Conservation (phyloP, 2,797 vertebrate genomes). For the Pogoniulus pusillus region DNA sequence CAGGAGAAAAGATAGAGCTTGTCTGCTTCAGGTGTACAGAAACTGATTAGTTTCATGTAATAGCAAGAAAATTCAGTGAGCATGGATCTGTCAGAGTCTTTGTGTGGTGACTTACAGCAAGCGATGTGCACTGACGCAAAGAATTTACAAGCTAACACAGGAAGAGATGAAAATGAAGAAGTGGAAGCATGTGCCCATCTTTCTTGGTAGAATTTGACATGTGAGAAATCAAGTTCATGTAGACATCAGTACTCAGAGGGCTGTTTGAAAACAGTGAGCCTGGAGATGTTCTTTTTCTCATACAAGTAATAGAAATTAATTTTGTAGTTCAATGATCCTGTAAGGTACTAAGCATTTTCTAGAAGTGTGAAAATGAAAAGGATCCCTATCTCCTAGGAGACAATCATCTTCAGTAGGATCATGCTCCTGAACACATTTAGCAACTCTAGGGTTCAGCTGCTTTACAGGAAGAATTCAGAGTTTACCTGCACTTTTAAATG, state of each 20-base stretch:
- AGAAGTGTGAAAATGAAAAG: neutral
- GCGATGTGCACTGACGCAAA: neutral
- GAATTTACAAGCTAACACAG: neutral
- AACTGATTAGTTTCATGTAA: neutral
- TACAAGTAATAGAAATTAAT: neutral
- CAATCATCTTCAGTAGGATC: neutral
- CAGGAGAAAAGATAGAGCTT: neutral
- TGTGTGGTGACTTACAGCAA: neutral
- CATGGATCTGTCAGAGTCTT: neutral
- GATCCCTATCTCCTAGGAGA: conserved; percentile 24
- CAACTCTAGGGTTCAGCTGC: neutral
- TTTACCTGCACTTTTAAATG: neutral
- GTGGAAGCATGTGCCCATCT: neutral
- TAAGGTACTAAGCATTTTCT: neutral
- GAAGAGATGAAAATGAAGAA: neutral
- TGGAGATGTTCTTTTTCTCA: neutral
- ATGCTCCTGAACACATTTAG: neutral
- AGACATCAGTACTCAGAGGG: neutral
- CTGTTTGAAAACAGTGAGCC: neutral
- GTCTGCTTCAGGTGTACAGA: neutral
- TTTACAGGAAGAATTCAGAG: neutral
- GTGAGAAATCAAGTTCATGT: neutral
- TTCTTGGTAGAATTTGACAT: neutral
- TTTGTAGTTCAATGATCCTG: neutral
- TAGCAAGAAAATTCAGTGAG: neutral